Evolutionary conservation across 2,797 vertebrate species (phyloP), one percentile per base, ranked within the genome.

Genomic region (Lycodopsis pacificus): DNA sequence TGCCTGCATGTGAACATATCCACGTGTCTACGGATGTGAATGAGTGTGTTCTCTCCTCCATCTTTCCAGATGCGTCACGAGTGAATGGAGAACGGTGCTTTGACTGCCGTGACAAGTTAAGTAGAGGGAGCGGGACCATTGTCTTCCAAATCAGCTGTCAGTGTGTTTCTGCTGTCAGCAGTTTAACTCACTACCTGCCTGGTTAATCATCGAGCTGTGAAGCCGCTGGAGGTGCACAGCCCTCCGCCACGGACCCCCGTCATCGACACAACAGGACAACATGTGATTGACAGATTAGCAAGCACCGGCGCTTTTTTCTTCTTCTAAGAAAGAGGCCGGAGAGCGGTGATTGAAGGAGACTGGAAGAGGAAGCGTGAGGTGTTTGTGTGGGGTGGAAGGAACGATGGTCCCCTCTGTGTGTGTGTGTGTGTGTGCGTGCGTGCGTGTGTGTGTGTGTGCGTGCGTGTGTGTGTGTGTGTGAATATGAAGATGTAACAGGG

Each of bases 61-160:
- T 89, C 79, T 89, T 49, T 80, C 78, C 73, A 65, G 73, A 88
- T 86, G 30, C 81, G 76, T 88, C 91, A 90, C 82, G 89, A 84
- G 91, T 84, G 87, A 90, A 91, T 79, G 76, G 90, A 89, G 91
- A 32, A 93, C 93, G 90, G 89, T 91, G 93, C 93, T 95, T 92
- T 94, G 94, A 95, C 87, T 91, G 88, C 86, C 74, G 42, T 95
- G 95, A 96, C 95, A 95, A 95, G 93, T 94, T 95, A 95, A 96
- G 93, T 94, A 94, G 92, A 88, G 93, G 92, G 92, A 90, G 79
- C 42, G 71, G 82, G 70, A 79, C 90, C 84, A 95, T 96, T 96
- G 95, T 96, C 95, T 96, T 95, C 88, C 93, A 95, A 95, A 95
- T 95, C 93, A 94, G 92, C 92, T 94, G 95, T 95, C 94, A 93